Percentiles rank a stretch among this genome's conserved stretches.
These are phyloP conservation scores for Taeniopygia guttata DNA, from an alignment of 2,797 vertebrate species.

Conservation along the genomic window DNA sequence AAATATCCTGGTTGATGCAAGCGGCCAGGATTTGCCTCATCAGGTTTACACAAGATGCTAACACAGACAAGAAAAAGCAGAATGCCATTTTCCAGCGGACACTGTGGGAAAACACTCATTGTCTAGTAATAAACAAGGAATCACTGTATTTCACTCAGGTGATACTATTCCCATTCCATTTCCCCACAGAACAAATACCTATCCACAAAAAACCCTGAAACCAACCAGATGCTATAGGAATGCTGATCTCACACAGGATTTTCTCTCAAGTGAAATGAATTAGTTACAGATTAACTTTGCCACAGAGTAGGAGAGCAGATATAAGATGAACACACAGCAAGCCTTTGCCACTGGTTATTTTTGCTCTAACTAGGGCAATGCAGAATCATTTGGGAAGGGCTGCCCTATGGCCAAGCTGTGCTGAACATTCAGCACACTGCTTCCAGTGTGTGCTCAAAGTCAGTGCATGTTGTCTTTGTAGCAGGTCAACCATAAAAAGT, in stretches of 20 bases:
- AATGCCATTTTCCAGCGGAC: background rate
- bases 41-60: background rate
- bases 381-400: background rate
- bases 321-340: accelerated
- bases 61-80: background rate
- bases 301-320: background rate
- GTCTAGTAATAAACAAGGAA: background rate
- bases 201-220: background rate
- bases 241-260: background rate
- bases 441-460: background rate
- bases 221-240: background rate
- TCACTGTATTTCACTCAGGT: background rate
- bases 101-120: background rate
- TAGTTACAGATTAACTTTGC: background rate
- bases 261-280: background rate
- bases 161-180: background rate
- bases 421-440: background rate
- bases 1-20: background rate
- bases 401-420: background rate
- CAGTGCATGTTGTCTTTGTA: background rate
- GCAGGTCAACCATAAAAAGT: background rate
- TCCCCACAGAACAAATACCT: background rate
- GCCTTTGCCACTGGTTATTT: background rate
- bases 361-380: background rate
- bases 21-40: background rate